Evolutionary conservation across 2,797 vertebrate genomes (phyloP), one percentile per base, ranked within the genome.

Genomic region (Trachurus trachurus): DNA sequence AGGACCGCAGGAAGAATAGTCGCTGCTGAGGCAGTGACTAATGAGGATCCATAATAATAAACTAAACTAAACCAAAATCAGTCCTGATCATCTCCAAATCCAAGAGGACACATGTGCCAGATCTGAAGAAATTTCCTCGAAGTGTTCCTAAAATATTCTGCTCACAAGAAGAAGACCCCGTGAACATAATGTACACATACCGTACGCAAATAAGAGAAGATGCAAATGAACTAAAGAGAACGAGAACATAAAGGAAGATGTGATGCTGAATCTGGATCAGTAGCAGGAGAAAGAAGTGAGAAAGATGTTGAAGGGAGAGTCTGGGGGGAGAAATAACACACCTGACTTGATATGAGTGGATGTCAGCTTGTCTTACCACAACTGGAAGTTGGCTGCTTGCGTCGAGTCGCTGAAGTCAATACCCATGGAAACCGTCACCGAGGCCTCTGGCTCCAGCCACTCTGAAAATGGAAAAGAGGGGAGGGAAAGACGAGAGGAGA

Each of bases 401-500:
- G 97, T 98, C 74, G 98, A 99, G 95, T 99, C 98, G 90, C 96
- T 97, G 91, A 99, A 99, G 96, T 99, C 97, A 68, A 99, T 95
- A 83, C 98, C 97, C 95, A 99, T 80, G 85, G 97, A 95, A 86
- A 97, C 96, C 0, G 96, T 97, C 89, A 97, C 84, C n/a, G 97
- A 98, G 87, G 94, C 95, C 86, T 93, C 95, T 68, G 96, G 96
- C 89, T 97, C 96, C 88, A 99, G 96, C 66, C 90, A 95, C 78
- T 96, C 98, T 99, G 95, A 72, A 72, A 52, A 40, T 19, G 66
- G 79, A 66, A 72, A 66, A 77, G 42, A 80, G 65, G 50, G 59
- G 68, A 76, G 52, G 52, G 66, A 65, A 68, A 79, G 77, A 66
- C 9, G 10, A 57, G 68, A 49, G 34, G 60, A 80, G 67, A 64